Evolutionary conservation across 2,888 invertebrate species (phyloP), one percentile per base, ranked within the genome.

Genomic region (Tortricodes alternella): DNA sequence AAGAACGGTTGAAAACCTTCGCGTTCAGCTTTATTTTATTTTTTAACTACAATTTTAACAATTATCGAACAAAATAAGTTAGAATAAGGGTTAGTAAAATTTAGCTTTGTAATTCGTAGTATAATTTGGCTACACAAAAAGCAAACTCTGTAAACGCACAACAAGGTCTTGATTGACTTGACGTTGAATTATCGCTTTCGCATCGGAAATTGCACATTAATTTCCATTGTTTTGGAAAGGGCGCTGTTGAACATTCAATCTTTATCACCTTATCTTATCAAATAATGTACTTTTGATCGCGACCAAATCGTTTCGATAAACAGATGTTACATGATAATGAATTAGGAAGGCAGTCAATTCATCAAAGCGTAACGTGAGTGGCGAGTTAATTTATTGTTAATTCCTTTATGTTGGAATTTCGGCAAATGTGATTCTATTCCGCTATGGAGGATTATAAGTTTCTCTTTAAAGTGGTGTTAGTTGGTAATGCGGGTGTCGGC

Each of bases 381-480:
- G 66, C 65, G 71, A 68, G 67, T 68, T 73, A 71, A 71, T 72
- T 74, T 71, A 72, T 74, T 74, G 67, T 70, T 60, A 52, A 58
- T 41, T 55, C 62, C 63, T 38, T 46, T 56, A 37, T 32, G 41
- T 39, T 50, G 32, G 51, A 46, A 59, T 68, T 68, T 71, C 73
- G 64, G 72, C 76, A 77, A 79, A 88, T 87, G 86, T 82, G 62
- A 80, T 75, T 84, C 70, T 74, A 72, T 78, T 72, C 80, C 75
- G 76, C 67, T 67, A 98, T 98, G 98, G 98, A 98, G 91, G 99
- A 99, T 92, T 99, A 99, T 91, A 99, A 98, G 91, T 99, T 98
- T 93, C 93, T 99, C 69, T 99, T 99, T 86, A 99, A 99, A 95
- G 98, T 99, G 71, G 99, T 99, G 63, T 92, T 99, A 64, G 98